phyloP scores from a whole-genome alignment of 2,888 invertebrate genomes.

The Heliconius cydno region DNA sequence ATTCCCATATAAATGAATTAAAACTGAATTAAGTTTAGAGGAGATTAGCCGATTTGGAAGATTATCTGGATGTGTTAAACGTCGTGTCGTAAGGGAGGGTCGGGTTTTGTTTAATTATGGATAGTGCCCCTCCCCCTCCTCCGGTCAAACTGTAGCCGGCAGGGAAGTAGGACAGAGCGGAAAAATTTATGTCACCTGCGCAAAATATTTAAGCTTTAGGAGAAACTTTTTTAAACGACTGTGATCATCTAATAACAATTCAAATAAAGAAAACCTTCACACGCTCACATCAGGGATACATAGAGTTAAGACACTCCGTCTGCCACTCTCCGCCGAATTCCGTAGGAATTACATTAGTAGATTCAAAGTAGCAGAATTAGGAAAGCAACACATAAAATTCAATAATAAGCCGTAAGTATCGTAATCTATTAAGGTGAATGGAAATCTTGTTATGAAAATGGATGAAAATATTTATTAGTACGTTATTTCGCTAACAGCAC shows the following conservation, averaged over 20 bases:
- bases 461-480: background rate
- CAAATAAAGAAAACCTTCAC: too few relatives aligned
- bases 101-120: constrained; percentile 70
- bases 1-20: constrained; percentile 72
- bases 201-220: background rate
- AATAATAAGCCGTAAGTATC: background rate
- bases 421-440: background rate
- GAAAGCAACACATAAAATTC: too few relatives aligned
- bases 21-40: constrained; percentile 77
- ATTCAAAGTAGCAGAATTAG: too few relatives aligned
- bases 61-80: constrained; percentile 81
- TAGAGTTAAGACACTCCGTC: too few relatives aligned
- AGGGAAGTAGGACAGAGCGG: constrained; percentile 1
- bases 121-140: constrained; percentile 47
- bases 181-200: constrained; percentile 12
- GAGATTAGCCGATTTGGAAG: constrained; percentile 79
- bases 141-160: constrained; percentile 4
- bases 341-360: too few relatives aligned
- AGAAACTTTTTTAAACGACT: background rate
- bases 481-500: background rate
- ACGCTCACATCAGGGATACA: too few relatives aligned
- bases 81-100: constrained; percentile 65
- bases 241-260: background rate
- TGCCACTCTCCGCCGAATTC: too few relatives aligned
- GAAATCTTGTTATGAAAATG: background rate